These are phyloP conservation scores for Beaufortia kweichowensis DNA, from an alignment of 2,113 vertebrate genomes.

Conservation along the genomic window DNA sequence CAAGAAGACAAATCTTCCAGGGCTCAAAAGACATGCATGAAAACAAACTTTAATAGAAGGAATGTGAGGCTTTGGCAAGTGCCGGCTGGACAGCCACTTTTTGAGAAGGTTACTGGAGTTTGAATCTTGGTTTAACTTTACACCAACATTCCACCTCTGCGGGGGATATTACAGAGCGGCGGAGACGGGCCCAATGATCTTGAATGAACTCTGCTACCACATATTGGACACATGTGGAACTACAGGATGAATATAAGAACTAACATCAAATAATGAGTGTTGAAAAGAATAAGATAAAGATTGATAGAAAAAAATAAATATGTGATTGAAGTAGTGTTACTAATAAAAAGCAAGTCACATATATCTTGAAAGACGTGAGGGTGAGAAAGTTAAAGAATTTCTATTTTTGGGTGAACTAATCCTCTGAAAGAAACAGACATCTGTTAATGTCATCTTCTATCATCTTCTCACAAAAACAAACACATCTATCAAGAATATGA, in stretches of 20 bases:
- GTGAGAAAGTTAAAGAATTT: too few relatives aligned
- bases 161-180: conserved; percentile 43
- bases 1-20: conserved; percentile 52
- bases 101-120: conserved; percentile 60
- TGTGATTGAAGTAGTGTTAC: too few relatives aligned
- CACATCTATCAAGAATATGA: too few relatives aligned
- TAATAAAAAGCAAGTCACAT: too few relatives aligned
- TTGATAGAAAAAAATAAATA: too few relatives aligned
- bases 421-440: too few relatives aligned
- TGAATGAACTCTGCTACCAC: conserved; percentile 50
- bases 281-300: not conserved
- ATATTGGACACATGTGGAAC: conserved; percentile 28
- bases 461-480: too few relatives aligned
- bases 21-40: conserved; percentile 52
- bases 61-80: conserved; percentile 55
- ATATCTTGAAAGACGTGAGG: too few relatives aligned
- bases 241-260: too few relatives aligned
- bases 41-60: conserved; percentile 51
- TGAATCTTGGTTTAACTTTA: conserved; percentile 53
- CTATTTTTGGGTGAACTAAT: too few relatives aligned
- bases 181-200: not conserved
- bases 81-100: conserved; percentile 52
- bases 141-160: conserved; percentile 58
- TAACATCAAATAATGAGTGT: not conserved
- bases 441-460: too few relatives aligned